Evolutionary conservation across 2,888 invertebrate genomes (phyloP), one percentile per base, ranked within the genome.

Genomic region (Rugalucina vietnamica): DNA sequence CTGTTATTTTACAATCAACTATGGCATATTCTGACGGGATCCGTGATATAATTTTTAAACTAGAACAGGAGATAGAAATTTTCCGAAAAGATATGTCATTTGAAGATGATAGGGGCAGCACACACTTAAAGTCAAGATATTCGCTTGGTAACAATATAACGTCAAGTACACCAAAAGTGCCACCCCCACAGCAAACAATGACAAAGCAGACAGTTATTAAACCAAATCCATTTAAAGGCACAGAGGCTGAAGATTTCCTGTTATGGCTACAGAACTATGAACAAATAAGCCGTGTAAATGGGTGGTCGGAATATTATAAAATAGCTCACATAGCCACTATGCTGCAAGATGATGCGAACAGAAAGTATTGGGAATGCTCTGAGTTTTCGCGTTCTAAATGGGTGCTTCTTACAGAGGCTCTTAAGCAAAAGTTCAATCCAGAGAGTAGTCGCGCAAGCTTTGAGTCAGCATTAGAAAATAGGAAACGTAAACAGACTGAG

Each of bases 311-410:
- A 8, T 5, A 70, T n/a, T 70, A n/a, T 70, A 36, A 39, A 24
- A 4, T 70, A 3, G 21, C 12, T 4, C 34, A 37, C 18, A 37
- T 70, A 70, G 36, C 36, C 27, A 70, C 70, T 3, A n/a, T 36
- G 4, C 8, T 32, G 29, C 3, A 70, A 70, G 70, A 37, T 27
- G 70, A 32, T n/a, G 36, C 70, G 5, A 70, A 70, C 36, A 37
- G 24, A 39, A 37, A 39, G 12, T 70, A 70, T 36, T 70, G 70
- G 70, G 70, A 70, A 37, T 70, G 70, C 21, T 37, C 70, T 37
- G 70, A 70, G 3, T 4, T 3, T 8, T 34, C 18, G 36, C 5
- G 70, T 2, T 12, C n/a, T 21, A n/a, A 12, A 2, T 70, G 70
- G 70, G 39, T 4, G 10, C 5, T 70, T 1, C 21, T 70, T 4